Conservation (phyloP, 2,888 invertebrate species). For the Lasioglossum figueresi region DNA sequence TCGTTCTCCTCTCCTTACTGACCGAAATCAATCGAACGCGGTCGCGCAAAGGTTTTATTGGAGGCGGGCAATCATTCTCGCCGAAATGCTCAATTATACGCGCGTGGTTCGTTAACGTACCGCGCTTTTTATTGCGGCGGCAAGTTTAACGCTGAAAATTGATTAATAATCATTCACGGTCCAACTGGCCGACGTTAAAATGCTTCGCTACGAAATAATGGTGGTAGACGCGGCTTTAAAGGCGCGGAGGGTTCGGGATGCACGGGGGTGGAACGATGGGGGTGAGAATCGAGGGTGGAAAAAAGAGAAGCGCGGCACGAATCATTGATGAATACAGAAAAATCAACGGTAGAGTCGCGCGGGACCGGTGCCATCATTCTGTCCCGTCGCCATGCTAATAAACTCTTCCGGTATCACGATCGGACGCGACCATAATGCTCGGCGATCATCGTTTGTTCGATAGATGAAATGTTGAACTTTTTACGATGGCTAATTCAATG, state of each 20-base stretch:
- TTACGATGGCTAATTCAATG: too few relatives aligned
- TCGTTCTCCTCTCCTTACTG: conserved; percentile 31
- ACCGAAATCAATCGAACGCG: conserved; percentile 65
- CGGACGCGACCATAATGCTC: conserved; percentile 12
- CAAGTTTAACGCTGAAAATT: conserved; percentile 74
- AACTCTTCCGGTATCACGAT: conserved; percentile 28
- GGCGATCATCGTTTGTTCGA: neutral
- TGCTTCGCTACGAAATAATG: conserved; percentile 64
- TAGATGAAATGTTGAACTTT: neutral
- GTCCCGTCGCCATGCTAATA: conserved; percentile 12
- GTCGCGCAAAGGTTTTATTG: conserved; percentile 67
- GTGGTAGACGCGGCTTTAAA: conserved; percentile 40
- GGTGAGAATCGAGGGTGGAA: neutral
- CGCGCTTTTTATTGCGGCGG: conserved; percentile 72
- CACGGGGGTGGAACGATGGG: conserved; percentile 6
- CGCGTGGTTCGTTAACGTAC: conserved; percentile 73
- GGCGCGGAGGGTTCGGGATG: conserved; percentile 41
- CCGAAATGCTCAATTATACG: conserved; percentile 74
- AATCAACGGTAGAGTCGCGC: conserved; percentile 36
- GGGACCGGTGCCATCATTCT: neutral
- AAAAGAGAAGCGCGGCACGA: conserved; percentile 47
- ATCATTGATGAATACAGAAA: conserved; percentile 56
- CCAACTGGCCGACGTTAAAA: conserved; percentile 70
- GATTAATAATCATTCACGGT: conserved; percentile 77
- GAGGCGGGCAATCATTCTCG: conserved; percentile 70